Conservation (phyloP, 2,888 invertebrate species). For the Rugalucina vietnamica region DNA sequence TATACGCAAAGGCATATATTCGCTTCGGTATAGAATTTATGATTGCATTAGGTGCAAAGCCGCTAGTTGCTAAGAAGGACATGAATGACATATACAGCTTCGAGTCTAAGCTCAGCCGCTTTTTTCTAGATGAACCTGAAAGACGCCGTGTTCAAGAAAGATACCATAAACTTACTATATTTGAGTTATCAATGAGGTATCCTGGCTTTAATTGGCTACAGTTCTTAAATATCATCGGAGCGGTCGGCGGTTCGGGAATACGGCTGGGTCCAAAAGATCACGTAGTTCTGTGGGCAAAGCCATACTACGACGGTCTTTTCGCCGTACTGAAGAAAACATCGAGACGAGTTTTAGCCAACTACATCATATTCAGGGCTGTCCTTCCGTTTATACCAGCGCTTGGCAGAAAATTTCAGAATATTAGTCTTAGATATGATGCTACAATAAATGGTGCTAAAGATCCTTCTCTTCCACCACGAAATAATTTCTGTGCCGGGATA, state of each 20-base stretch:
- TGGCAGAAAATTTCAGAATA: conserved; percentile 4
- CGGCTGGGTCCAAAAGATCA: background rate
- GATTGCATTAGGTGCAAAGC: background rate
- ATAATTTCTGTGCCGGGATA: conserved; percentile 11
- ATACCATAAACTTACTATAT: conserved; percentile 24
- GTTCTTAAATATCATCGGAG: conserved; percentile 2
- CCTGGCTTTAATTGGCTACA: conserved; percentile 34
- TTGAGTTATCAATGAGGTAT: conserved; percentile 29
- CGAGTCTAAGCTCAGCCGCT: background rate
- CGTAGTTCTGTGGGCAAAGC: conserved; percentile 31
- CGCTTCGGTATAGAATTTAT: background rate
- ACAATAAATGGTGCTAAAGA: conserved; percentile 18
- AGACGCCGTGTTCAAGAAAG: conserved; percentile 1
- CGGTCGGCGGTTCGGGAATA: background rate
- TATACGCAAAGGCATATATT: background rate
- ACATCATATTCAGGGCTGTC: conserved; percentile 32
- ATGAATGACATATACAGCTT: background rate
- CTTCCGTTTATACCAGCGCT: conserved; percentile 19
- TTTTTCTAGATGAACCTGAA: conserved; percentile 18
- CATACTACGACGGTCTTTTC: conserved; percentile 24
- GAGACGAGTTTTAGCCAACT: conserved; percentile 25
- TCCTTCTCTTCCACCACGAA: conserved; percentile 17
- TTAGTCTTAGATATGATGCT: conserved; percentile 22
- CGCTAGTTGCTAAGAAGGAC: background rate
- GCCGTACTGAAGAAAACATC: conserved; percentile 8